Conservation (phyloP, 2,113 vertebrate species). For the Aptenodytes patagonicus region DNA sequence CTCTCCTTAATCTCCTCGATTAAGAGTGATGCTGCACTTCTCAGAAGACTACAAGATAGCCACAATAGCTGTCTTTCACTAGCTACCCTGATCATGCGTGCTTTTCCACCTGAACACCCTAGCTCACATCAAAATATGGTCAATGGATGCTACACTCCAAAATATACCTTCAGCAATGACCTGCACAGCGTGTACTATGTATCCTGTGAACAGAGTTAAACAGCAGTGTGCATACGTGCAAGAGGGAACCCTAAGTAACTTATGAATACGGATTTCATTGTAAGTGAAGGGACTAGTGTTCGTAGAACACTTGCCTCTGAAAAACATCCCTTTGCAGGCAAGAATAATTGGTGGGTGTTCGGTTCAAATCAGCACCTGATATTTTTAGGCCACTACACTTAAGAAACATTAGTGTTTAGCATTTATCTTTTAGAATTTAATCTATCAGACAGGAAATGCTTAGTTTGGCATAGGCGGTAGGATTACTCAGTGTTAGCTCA, state of each 20-base stretch:
- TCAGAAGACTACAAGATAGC: not conserved
- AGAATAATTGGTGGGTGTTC: not conserved
- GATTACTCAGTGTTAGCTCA: conserved; percentile 33
- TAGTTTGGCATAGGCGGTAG: not conserved
- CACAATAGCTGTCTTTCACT: not conserved
- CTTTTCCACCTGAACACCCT: not conserved
- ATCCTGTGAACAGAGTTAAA: not conserved
- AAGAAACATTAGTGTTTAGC: not conserved
- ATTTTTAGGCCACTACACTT: not conserved
- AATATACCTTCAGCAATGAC: not conserved
- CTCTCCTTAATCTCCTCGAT: not conserved
- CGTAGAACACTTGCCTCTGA: not conserved
- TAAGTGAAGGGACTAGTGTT: not conserved
- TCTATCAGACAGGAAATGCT: not conserved
- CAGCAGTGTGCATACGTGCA: not conserved
- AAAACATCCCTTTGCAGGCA: not conserved
- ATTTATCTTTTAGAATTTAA: conserved; percentile 10
- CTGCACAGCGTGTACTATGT: rapidly evolving
- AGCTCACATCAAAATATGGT: not conserved
- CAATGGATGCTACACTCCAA: not conserved
- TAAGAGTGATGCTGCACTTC: not conserved
- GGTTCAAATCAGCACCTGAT: not conserved
- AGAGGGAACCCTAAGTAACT: not conserved
- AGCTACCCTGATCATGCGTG: not conserved
- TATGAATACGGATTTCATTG: rapidly evolving